Base-by-base conservation (phyloP, 2,113 vertebrate species). In the Centrocercus urophasianus region DNA sequence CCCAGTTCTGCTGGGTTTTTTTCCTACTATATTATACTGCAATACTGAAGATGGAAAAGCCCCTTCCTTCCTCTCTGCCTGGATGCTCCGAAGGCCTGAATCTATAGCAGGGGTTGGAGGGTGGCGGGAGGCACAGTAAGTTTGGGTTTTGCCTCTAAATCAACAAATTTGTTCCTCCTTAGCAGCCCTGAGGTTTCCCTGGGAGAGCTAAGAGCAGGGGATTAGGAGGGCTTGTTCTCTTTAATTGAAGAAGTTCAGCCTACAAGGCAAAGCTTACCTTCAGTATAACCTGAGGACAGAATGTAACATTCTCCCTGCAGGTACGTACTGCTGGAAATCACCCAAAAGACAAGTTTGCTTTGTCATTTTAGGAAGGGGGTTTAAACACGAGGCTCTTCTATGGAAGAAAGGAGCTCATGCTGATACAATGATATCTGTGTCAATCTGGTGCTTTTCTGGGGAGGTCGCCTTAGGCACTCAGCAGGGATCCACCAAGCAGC, bases 401-500 rank as follows among this genome's bases (percentile, higher is more conserved):
- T 34, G 0, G 5, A 40, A 84, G 72, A n/a, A 73, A 50, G 2
- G 48, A 92, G 70, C 57, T 81, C 70, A 13, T 8, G 77, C 59
- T 83, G 85, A 40, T 59, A 16, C 47, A 66, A 11, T 1, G 24
- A 64, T 25, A 22, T 63, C 89, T 42, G n/a, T 54, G 78, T 17
- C 57, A 96, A 94, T 76, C 61, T 71, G 50, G 50, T 13, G 48
- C 69, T 71, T 38, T 71, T 52, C 69, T 85, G 75, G 1, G 0
- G 76, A 0, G 0, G 83, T 80, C 85, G 93, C 88, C 75, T 59
- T 6, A 66, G 90, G 93, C 89, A 80, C 64, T 93, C 11, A 88
- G 88, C 63, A 80, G 76, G 87, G 85, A 89, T 91, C 73, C 87
- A 65, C 84, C 67, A 54, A 82, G 93, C 87, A 91, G 89, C 89